These are phyloP conservation scores for Chironomus tentans DNA, from an alignment of 2,888 invertebrate genomes.

Conservation along the genomic window DNA sequence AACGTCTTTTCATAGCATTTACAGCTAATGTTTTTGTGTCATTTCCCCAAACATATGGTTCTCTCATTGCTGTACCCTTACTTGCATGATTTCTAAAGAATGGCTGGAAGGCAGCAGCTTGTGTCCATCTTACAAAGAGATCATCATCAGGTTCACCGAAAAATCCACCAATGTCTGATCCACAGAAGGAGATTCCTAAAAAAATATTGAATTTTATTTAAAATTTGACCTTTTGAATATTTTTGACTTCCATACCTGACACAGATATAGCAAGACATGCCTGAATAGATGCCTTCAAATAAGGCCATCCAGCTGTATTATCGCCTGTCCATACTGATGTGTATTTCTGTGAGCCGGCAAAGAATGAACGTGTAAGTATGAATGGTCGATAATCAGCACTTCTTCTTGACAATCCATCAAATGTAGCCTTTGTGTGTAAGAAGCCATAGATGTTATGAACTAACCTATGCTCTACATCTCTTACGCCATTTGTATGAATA, in stretches of 20 bases:
- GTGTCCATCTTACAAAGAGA: constrained; percentile 91
- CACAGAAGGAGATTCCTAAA: constrained; percentile 70
- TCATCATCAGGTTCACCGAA: constrained; percentile 92
- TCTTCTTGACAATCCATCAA: constrained; percentile 50
- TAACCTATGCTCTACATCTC: constrained; percentile 73
- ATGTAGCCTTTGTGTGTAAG: constrained; percentile 54
- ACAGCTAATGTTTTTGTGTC: constrained; percentile 60
- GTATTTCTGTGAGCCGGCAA: constrained; percentile 51
- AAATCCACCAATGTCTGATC: constrained; percentile 97
- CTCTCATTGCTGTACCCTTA: constrained; percentile 90
- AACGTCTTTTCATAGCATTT: constrained; percentile 66
- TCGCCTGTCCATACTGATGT: constrained; percentile 98
- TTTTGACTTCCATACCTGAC: constrained; percentile 42
- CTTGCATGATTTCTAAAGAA: constrained; percentile 97
- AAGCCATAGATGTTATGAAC: constrained; percentile 91
- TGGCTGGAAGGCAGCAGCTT: constrained; percentile 86
- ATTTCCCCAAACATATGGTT: constrained; percentile 87
- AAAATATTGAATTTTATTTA: background rate
- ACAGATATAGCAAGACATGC: constrained; percentile 87
- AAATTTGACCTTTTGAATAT: constrained; percentile 60
- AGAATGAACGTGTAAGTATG: constrained; percentile 81
- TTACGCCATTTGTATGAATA: constrained; percentile 59
- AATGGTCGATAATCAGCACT: constrained; percentile 76
- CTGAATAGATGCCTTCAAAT: constrained; percentile 74
- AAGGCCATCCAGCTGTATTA: constrained; percentile 90